Percentiles rank a stretch among this genome's conserved stretches.
phyloP scores from a whole-genome alignment of 1,140 invertebrate genomes.

The Drosophila bifasciata region DNA sequence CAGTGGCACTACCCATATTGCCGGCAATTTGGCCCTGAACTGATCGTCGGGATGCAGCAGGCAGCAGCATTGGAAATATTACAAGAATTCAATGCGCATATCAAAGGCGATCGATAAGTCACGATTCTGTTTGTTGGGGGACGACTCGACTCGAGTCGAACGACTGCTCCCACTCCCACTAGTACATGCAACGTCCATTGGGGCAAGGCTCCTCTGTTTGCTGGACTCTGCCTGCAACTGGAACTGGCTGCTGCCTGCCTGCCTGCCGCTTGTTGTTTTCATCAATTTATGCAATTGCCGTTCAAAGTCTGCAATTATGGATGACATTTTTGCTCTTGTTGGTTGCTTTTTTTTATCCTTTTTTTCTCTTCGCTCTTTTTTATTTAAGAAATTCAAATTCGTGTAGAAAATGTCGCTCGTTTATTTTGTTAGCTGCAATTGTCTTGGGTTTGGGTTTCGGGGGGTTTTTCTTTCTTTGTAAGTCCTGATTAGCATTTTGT shows the following conservation, averaged over 20 bases:
- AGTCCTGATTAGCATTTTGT: slow-evolving; percentile 45
- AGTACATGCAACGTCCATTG: too few species aligned
- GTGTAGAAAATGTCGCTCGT: slow-evolving; percentile 57
- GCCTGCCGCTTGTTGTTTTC: slow-evolving; percentile 45
- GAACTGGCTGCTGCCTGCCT: slow-evolving; percentile 3
- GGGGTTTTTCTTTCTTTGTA: slow-evolving; percentile 18
- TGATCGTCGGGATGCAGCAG: slow-evolving; percentile 38
- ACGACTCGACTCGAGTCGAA: slow-evolving; percentile 36
- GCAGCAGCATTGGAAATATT: slow-evolving; percentile 62
- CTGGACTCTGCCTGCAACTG: not conserved
- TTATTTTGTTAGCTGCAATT: slow-evolving; percentile 44
- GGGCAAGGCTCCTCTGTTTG: too few species aligned
- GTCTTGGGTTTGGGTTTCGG: slow-evolving; percentile 14
- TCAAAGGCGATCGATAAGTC: slow-evolving; percentile 80
- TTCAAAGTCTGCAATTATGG: slow-evolving; percentile 74
- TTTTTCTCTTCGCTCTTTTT: slow-evolving; percentile 8
- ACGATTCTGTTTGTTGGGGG: slow-evolving; percentile 62
- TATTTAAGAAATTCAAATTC: slow-evolving; percentile 48
- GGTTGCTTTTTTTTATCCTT: slow-evolving; percentile 32
- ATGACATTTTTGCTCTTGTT: slow-evolving; percentile 73
- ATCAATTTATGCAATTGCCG: slow-evolving; percentile 79
- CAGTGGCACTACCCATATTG: slow-evolving; percentile 63
- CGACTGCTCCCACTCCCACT: slow-evolving; percentile 19
- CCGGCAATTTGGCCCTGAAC: slow-evolving; percentile 67
- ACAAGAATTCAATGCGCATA: slow-evolving; percentile 80